Evolutionary conservation across 2,113 vertebrate genomes (phyloP).

Genomic region (Peromyscus polionotus): DNA sequence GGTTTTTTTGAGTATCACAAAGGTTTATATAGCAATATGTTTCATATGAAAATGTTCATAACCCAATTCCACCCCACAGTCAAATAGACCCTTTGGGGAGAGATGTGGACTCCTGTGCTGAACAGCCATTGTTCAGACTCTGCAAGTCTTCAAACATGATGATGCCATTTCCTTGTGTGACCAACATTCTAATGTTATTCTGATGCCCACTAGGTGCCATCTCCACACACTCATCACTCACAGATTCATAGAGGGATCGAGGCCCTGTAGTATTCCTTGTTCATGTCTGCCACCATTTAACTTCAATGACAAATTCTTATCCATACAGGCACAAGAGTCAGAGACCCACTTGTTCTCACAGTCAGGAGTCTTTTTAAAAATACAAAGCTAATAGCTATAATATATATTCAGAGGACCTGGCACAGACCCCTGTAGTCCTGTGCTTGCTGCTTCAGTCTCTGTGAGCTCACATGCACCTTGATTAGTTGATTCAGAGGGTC

Average conservation of each 20-base stretch:
- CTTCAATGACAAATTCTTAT: no score
- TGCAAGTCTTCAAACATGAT: slow-evolving; percentile 99
- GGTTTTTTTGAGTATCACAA: slow-evolving; percentile 72
- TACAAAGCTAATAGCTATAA: background rate
- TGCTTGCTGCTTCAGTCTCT: background rate
- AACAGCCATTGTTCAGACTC: slow-evolving; percentile 88
- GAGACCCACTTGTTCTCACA: background rate
- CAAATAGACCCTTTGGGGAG: background rate
- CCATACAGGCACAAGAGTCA: background rate
- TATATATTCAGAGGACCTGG: background rate
- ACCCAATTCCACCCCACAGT: background rate
- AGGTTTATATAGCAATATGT: slow-evolving; percentile 84
- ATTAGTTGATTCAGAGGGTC: background rate
- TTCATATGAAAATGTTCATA: slow-evolving; percentile 52
- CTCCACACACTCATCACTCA: no score
- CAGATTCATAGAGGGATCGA: no score
- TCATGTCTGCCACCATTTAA: no score
- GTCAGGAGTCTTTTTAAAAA: background rate
- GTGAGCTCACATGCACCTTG: background rate
- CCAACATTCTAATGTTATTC: slow-evolving; percentile 60
- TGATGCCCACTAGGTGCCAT: no score
- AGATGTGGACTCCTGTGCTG: background rate
- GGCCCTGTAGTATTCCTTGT: no score
- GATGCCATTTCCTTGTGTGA: slow-evolving; percentile 98
- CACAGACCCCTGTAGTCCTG: background rate